Base-by-base conservation (phyloP, 2,797 vertebrate genomes). In the Chloroceryle amazona region DNA sequence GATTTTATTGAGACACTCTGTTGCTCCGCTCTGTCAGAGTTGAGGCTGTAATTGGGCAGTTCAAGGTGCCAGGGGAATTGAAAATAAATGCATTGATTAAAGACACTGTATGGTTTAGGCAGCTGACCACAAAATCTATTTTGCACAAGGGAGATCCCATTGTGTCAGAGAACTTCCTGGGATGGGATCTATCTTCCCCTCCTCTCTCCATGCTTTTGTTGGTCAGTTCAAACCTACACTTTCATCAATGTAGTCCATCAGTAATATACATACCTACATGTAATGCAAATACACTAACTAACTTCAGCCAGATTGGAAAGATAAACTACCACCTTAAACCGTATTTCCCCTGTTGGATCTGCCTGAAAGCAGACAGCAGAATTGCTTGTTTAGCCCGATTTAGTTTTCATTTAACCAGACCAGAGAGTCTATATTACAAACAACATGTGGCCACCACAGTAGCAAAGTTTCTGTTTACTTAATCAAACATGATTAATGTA, bases 401-500 rank as follows among this genome's bases (percentile, higher is more conserved):
- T 90, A 84, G 42, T 72, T 96, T 93, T 91, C 52, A 89, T 89
- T 94, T 86, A 89, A 82, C 62, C 29, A 70, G 61, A 81, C 49
- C n/a, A 86, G 68, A 61, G 39, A 70, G 78, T 71, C 86, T 66
- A 1, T 84, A 86, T 62, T 44, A 62, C 75, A 93, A 82, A 91
- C 63, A 60, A 33, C 65, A 81, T 1, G 28, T 71, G 65, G 78
- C 74, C 55, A 86, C 78, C 60, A 44, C 62, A 70, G 79, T 55
- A 80, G 81, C 28, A 70, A 47, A 93, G 58, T 65, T 0, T 0
- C 57, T 72, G 66, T 86, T 94, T 89, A 76, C 61, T 86, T 93
- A 94, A 96, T 93, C 81, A 93, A 91, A 89, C 66, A 65, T 96
- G 83, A 96, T 95, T 91, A 95, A 96, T 92, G 75, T 66, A 58